Evolutionary conservation across 2,888 invertebrate genomes (phyloP), one percentile per base, ranked within the genome.

Genomic region (Terebella lapidaria): DNA sequence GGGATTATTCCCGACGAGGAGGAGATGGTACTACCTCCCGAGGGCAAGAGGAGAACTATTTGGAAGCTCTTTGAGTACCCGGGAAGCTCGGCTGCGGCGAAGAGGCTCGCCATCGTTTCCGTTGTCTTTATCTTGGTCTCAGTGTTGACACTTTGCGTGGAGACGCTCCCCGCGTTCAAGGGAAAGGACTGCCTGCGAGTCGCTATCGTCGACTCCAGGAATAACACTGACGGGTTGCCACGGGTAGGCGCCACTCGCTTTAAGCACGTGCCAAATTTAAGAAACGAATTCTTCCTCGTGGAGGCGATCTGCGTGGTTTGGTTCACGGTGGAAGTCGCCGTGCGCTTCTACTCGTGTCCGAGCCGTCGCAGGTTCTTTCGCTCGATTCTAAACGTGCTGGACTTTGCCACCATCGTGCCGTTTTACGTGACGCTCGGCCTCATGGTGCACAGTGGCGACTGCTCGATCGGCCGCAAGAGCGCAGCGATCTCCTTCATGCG

Each of bases 121-220:
- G n/a, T n/a, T n/a, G n/a, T n/a, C n/a, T n/a, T n/a, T n/a, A n/a
- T n/a, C n/a, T n/a, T n/a, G n/a, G n/a, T n/a, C n/a, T n/a, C n/a
- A n/a, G n/a, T n/a, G n/a, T n/a, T n/a, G n/a, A 18, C 5, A 2
- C 82, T 82, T 68, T 83, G 83, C 62, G 67, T 81, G 63, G 83
- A 83, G 65, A 83, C 83, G 1, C 69, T 83, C n/a, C 83, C 83
- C 2, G 66, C 67, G 35, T 74, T 78, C 61, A 63, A 70, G 10
- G 63, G 67, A 27, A 59, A 58, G 2, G 66, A 68, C 28, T 77
- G 75, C 58, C 46, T 56, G 18, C 70, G 56, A n/a, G 20, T 20
- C 29, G 29, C 51, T 22, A 46, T 25, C 0, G 30, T 28, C 22
- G 53, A 22, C 51, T 2, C 20, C 49, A 29, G 26, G 10, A 46